These are phyloP conservation scores for Lerista edwardsae DNA, from an alignment of 2,797 vertebrate genomes.

Conservation along the genomic window DNA sequence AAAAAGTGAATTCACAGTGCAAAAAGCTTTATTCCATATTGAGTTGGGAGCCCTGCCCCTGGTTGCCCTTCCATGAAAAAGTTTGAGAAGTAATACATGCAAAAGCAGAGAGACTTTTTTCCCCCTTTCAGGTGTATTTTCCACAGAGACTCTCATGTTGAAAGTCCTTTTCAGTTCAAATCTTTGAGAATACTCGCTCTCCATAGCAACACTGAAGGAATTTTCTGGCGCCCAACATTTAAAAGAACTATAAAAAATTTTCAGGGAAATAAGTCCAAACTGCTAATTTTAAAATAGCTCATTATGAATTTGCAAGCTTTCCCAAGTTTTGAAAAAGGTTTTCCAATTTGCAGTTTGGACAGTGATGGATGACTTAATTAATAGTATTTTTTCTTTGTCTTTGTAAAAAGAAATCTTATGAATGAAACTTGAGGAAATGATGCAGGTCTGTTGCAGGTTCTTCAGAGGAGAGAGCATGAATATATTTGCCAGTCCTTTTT, in stretches of 20 bases:
- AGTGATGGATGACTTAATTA: constrained; percentile 50
- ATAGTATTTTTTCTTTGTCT: constrained; percentile 30
- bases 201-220: fast-evolving
- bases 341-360: constrained; percentile 60
- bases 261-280: constrained; percentile 5
- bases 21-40: too few relatives aligned
- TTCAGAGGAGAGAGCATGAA: constrained; percentile 46
- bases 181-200: background rate
- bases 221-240: constrained; percentile 20
- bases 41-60: too few relatives aligned
- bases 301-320: constrained; percentile 42
- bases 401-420: background rate
- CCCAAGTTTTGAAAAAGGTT: constrained; percentile 29
- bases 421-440: constrained; percentile 9
- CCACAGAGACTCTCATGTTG: too few relatives aligned
- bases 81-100: too few relatives aligned
- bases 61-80: too few relatives aligned
- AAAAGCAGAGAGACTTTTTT: too few relatives aligned
- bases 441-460: constrained; percentile 28
- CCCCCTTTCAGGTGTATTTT: too few relatives aligned
- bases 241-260: background rate
- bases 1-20: too few relatives aligned
- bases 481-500: constrained; percentile 35
- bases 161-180: too few relatives aligned
- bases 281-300: constrained; percentile 6